Evolutionary conservation across 2,888 invertebrate genomes (phyloP), one percentile per base, ranked within the genome.

Genomic region (Melieria picta): DNA sequence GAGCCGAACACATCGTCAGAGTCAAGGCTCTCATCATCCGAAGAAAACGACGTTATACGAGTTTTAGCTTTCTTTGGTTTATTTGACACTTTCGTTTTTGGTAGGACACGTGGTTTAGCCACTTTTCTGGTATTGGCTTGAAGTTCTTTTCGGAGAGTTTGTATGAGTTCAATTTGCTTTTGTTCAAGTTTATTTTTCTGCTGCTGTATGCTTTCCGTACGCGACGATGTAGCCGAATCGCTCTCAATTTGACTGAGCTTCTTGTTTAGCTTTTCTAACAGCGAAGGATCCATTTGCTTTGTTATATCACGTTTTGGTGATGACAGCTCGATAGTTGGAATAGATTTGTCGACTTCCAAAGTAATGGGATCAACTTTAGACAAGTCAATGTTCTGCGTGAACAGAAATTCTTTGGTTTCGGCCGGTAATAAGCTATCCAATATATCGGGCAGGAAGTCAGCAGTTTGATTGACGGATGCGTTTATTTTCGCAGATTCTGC

Each of bases 1-100:
- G 92, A 92, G 46, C 93, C 93, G 81, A 93, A 93, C 1, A 93
- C 93, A 83, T 93, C 93, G 84, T 93, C 93, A 0, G 93, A 93
- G 86, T 93, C 93, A 11, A 93, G 88, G 75, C 92, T 93, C 86
- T 93, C 93, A 79, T 93, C 93, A 77, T 93, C 93, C 0, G 93
- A 93, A 66, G 92, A 93, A 79, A 93, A 93, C 0, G 93, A 93
- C 4, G 93, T 93, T 48, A 93, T 93, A 73, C 93, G 87, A 63
- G 92, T 92, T 86, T 93, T 93, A 65, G 88, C 89, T 79, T 90
- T 92, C 79, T 90, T 90, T 11, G 89, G 88, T 84, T 91, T 91
- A 5, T 90, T 89, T 77, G 90, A 90, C 64, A 89, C 88, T 64
- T 90, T 88, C 13, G 88, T 86, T 79, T 89, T 90, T 0, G 90